phyloP scores from a whole-genome alignment of 2,888 invertebrate species.

The Gortyna flavago region DNA sequence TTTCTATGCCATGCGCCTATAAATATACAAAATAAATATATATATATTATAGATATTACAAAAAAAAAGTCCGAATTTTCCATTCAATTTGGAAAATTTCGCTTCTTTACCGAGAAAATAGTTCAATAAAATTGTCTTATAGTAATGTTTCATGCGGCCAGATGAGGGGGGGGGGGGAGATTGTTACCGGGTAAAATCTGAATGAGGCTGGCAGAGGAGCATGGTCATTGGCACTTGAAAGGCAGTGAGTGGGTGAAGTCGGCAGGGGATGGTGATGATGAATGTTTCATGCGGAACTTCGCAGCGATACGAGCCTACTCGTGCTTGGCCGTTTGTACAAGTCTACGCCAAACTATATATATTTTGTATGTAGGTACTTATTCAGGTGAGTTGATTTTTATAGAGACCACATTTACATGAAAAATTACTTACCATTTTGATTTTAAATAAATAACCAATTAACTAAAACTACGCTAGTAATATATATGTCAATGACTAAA shows the following conservation, averaged over 20 bases:
- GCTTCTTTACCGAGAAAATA: background rate
- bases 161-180: no score
- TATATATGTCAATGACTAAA: no score
- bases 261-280: background rate
- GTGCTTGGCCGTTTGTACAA: constrained; percentile 14
- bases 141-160: no score
- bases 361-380: constrained; percentile 23
- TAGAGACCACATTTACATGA: constrained; percentile 56
- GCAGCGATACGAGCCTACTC: background rate
- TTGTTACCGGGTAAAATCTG: background rate
- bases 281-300: constrained; percentile 7
- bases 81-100: background rate
- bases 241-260: background rate
- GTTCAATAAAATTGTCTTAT: background rate
- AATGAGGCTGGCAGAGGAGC: background rate
- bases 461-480: constrained; percentile 34
- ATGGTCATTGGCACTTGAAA: background rate
- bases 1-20: no score
- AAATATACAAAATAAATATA: no score
- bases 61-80: background rate
- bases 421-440: constrained; percentile 45
- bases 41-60: background rate
- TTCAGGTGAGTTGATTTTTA: constrained; percentile 53
- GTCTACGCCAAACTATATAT: constrained; percentile 5
- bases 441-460: constrained; percentile 62